phyloP scores from a whole-genome alignment of 2,888 invertebrate genomes.

The Oligia strigilis region DNA sequence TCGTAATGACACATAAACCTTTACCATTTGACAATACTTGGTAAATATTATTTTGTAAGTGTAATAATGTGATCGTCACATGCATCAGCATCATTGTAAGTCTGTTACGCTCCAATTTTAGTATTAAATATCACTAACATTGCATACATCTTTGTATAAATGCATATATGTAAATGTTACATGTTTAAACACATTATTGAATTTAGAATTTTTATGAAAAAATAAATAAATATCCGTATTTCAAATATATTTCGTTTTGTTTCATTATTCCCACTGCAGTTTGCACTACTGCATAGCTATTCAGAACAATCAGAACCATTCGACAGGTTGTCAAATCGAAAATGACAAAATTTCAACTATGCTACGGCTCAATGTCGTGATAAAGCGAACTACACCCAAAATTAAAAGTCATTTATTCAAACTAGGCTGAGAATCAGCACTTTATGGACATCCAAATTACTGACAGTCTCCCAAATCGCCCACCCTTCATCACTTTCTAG shows the following conservation, averaged over 20 bases:
- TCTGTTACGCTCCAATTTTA: slow-evolving; percentile 89
- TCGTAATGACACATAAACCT: slow-evolving; percentile 79
- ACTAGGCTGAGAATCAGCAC: too few species aligned
- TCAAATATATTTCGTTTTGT: slow-evolving; percentile 88
- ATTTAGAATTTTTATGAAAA: slow-evolving; percentile 91
- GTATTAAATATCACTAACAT: slow-evolving; percentile 89
- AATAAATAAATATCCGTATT: slow-evolving; percentile 91
- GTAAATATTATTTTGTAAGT: slow-evolving; percentile 89
- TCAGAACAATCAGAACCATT: too few species aligned
- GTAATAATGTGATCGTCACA: slow-evolving; percentile 86
- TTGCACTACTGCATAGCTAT: slow-evolving; percentile 35
- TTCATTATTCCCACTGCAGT: slow-evolving; percentile 74
- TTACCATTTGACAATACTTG: slow-evolving; percentile 90
- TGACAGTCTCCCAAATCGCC: too few species aligned
- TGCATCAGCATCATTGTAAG: slow-evolving; percentile 81
- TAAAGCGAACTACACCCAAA: not conserved
- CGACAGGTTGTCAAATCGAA: not conserved
- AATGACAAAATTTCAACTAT: not conserved
- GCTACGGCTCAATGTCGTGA: too few species aligned
- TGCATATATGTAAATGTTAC: slow-evolving; percentile 91
- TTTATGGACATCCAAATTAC: too few species aligned
- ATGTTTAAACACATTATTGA: slow-evolving; percentile 91
- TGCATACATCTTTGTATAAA: slow-evolving; percentile 91
- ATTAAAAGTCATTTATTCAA: too few species aligned
- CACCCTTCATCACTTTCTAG: too few species aligned